Evolutionary conservation across 2,113 vertebrate species (phyloP).

Genomic region (Sapajus apella): DNA sequence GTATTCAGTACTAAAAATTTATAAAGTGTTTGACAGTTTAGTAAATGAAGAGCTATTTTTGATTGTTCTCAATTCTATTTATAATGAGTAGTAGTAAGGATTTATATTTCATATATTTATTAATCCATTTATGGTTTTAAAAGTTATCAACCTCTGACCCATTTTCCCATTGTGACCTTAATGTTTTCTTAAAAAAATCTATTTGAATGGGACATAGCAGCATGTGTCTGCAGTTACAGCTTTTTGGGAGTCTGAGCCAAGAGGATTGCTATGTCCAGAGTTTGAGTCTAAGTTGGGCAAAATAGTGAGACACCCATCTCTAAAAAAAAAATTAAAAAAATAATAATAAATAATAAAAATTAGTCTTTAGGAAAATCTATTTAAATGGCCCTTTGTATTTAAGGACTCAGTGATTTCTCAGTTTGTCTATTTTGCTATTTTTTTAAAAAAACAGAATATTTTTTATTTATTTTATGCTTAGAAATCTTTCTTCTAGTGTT

Average conservation of each 20-base stretch:
- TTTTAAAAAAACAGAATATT: neutral
- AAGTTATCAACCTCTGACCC: neutral
- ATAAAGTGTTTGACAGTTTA: neutral
- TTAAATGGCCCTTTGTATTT: neutral
- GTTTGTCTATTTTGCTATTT: neutral
- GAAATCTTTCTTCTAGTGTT: neutral
- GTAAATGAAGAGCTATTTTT: neutral
- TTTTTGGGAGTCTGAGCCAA: neutral
- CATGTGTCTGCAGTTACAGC: neutral
- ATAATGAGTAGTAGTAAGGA: neutral
- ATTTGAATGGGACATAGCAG: neutral
- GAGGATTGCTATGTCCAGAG: neutral
- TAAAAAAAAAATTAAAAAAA: neutral
- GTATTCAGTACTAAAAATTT: neutral
- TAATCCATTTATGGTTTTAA: neutral
- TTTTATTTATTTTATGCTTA: neutral
- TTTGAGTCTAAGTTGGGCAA: neutral
- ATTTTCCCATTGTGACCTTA: neutral
- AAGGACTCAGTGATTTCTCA: neutral
- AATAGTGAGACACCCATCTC: neutral
- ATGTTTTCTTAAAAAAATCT: neutral
- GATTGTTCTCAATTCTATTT: neutral
- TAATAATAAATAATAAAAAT: neutral
- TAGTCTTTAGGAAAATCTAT: neutral
- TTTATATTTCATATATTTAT: neutral